Evolutionary conservation across 2,888 invertebrate genomes (phyloP).

Genomic region (Tricholauxania praeusta): DNA sequence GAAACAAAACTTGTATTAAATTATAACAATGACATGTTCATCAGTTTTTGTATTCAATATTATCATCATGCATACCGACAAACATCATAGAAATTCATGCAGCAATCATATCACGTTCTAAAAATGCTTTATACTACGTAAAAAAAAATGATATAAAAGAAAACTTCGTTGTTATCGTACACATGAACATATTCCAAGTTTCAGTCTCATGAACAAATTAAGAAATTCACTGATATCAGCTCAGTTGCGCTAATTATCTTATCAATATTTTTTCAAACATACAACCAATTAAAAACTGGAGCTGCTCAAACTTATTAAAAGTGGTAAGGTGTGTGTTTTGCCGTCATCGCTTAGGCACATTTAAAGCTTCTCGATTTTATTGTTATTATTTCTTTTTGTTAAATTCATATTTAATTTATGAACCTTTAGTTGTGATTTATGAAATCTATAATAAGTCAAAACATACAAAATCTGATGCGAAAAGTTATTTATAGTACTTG

Average conservation of each 20-base stretch:
- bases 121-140: slow-evolving; percentile 1
- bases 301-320: slow-evolving; percentile 8
- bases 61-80: too few relatives aligned
- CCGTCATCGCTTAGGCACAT: not conserved
- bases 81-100: not conserved
- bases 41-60: too few relatives aligned
- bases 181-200: not conserved
- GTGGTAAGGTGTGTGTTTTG: slow-evolving; percentile 17
- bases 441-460: too few relatives aligned
- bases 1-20: too few relatives aligned
- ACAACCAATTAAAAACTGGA: slow-evolving; percentile 24
- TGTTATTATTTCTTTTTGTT: not conserved
- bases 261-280: slow-evolving; percentile 30
- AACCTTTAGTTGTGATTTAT: not conserved
- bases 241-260: slow-evolving; percentile 19
- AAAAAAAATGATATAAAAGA: slow-evolving; percentile 4
- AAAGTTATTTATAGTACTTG: too few relatives aligned
- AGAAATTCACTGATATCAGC: slow-evolving; percentile 9
- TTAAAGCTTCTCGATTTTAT: not conserved
- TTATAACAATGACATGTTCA: too few relatives aligned
- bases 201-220: slow-evolving; percentile 8
- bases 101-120: slow-evolving; percentile 26
- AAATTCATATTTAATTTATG: not conserved
- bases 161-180: slow-evolving; percentile 2
- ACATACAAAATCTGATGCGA: too few relatives aligned